Evolutionary conservation across 2,113 vertebrate genomes (phyloP).

Genomic region (Theropithecus gelada): DNA sequence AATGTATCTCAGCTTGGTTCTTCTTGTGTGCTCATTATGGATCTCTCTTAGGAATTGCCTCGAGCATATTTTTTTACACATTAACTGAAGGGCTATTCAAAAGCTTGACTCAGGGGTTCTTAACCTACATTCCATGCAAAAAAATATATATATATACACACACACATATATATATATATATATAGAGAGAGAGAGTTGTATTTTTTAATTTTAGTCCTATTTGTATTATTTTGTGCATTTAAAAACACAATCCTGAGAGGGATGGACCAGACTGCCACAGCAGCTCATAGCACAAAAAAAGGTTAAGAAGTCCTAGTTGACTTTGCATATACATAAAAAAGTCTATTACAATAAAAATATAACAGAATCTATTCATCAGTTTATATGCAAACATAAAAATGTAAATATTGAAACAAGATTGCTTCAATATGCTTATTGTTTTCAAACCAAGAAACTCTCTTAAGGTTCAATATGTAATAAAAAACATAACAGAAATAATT

Average conservation of each 20-base stretch:
- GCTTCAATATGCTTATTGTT: neutral
- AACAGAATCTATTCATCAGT: neutral
- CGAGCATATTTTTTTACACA: constrained; percentile 6
- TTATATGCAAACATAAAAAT: neutral
- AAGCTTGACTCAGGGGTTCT: neutral
- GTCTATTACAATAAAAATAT: constrained; percentile 28
- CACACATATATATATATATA: neutral
- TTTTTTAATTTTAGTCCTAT: neutral
- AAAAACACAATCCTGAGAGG: neutral
- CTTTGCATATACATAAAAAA: neutral
- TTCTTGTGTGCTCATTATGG: neutral
- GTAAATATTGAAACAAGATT: constrained; percentile 1
- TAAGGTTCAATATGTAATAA: neutral
- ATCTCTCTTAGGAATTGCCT: neutral
- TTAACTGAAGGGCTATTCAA: constrained; percentile 58
- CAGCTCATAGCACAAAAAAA: neutral
- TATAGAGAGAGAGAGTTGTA: neutral
- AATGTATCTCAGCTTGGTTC: neutral
- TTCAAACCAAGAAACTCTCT: constrained; percentile 19
- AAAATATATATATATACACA: neutral
- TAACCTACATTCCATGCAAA: neutral
- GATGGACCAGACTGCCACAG: neutral
- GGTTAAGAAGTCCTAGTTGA: neutral
- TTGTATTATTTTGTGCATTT: constrained; percentile 34
- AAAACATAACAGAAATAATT: constrained; percentile 20